These are phyloP conservation scores for Gymnoscopelus braueri DNA, from an alignment of 2,797 vertebrate species.

Conservation along the genomic window DNA sequence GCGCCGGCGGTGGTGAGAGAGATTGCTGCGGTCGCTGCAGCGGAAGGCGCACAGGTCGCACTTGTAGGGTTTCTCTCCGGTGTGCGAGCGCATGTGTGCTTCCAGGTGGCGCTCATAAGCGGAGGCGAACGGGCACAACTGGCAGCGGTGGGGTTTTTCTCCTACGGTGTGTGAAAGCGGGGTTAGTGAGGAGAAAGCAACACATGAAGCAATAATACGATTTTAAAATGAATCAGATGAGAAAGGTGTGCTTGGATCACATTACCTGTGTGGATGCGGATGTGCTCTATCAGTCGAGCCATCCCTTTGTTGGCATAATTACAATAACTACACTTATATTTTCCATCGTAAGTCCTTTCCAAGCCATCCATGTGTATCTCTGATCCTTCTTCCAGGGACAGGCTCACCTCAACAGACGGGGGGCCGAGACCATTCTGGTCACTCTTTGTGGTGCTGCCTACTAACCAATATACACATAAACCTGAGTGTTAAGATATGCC, in stretches of 20 bases:
- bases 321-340: constrained; percentile 98
- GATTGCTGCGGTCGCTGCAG: constrained; percentile 97
- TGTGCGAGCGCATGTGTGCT: constrained; percentile 98
- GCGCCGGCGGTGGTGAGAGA: constrained; percentile 95
- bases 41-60: constrained; percentile 97
- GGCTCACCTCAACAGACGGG: constrained; percentile 90
- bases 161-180: constrained; percentile 68
- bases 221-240: background rate
- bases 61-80: constrained; percentile 98
- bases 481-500: background rate
- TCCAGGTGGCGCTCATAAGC: constrained; percentile 98
- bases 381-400: constrained; percentile 91
- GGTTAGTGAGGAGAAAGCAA: background rate
- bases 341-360: constrained; percentile 97
- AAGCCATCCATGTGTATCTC: constrained; percentile 95
- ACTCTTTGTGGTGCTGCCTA: constrained; percentile 79
- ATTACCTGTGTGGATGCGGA: constrained; percentile 96
- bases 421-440: constrained; percentile 93
- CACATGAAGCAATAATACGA: background rate
- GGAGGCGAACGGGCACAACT: constrained; percentile 96
- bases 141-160: constrained; percentile 97
- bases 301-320: constrained; percentile 98
- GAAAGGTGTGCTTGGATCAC: background rate
- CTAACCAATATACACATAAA: background rate
- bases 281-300: constrained; percentile 95